Base-by-base conservation (phyloP, 1,140 invertebrate genomes). In the Drosophila sp. region DNA sequence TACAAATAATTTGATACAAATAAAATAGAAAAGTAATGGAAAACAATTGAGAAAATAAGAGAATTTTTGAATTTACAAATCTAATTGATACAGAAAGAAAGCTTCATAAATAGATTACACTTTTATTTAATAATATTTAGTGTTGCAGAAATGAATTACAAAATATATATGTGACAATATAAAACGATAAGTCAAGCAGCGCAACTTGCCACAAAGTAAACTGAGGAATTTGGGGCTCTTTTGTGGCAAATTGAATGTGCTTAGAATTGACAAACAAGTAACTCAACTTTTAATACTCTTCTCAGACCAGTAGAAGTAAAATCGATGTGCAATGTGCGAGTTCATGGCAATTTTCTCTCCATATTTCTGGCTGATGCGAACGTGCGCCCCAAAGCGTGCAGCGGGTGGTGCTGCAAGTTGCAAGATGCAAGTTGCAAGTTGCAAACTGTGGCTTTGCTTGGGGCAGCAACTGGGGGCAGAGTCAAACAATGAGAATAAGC, bases 261-360 rank as follows among this genome's bases (percentile, higher is more conserved):
- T 8, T 45, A 29, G 43, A 13, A 13, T 43, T 63, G 14, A 18
- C 46, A 64, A 64, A 64, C 48, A 32, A 25, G 4, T 16, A 16
- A 36, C n/a, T 72, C 11, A 29, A 32, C 45, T 29, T 40, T 16
- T 58, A 32, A 72, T 72, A 66, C 69, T 45, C 69, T 5, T 25
- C 40, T 9, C 13, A 18, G 11, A 18, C 34, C 41, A 45, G 51
- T 62, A 56, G 69, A 18, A 45, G 21, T 38, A 21, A 36, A 67
- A 67, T 59, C 63, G 54, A 72, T 72, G 62, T 65, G 38, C 62
- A 57, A 66, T 66, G 70, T 66, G 70, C 62, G 61, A 63, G 70
- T 59, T 65, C 54, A 67, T 72, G 29, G 46, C 63, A 72, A 72
- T 72, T 72, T 72, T 67, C 70, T 59, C 63, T 67, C 54, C 70